Percentiles rank a stretch among this genome's conserved stretches.
These are phyloP conservation scores for Campoplex nolae DNA, from an alignment of 2,888 invertebrate species.

Conservation along the genomic window DNA sequence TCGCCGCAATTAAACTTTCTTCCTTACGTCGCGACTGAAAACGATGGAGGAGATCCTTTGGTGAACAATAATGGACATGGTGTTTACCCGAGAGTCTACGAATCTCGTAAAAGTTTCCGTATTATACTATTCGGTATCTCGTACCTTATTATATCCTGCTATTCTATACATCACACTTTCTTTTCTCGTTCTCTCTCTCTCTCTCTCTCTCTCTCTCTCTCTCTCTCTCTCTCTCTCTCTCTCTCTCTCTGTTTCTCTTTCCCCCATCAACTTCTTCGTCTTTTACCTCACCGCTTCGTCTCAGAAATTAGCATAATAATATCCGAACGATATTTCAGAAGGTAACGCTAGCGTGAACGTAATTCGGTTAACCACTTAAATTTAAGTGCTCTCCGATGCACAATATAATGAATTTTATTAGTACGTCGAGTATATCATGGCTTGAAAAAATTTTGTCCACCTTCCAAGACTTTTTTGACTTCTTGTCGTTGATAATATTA, in stretches of 20 bases:
- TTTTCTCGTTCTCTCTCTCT: background rate
- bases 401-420: constrained; percentile 77
- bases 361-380: constrained; percentile 78
- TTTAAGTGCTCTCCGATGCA: constrained; percentile 76
- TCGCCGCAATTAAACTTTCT: constrained; percentile 66
- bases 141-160: constrained; percentile 20
- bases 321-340: constrained; percentile 72
- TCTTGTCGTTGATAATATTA: background rate
- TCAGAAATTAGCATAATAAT: constrained; percentile 74
- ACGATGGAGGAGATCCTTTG: constrained; percentile 27
- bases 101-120: constrained; percentile 64
- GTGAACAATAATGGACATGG: constrained; percentile 61
- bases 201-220: background rate
- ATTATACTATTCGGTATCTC: constrained; percentile 4
- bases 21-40: constrained; percentile 1
- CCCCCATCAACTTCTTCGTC: background rate
- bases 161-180: constrained; percentile 3
- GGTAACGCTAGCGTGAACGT: constrained; percentile 66
- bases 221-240: background rate
- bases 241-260: background rate
- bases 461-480: constrained; percentile 15
- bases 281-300: constrained; percentile 29
- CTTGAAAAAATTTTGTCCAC: constrained; percentile 6
- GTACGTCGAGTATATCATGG: constrained; percentile 19
- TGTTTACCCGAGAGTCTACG: constrained; percentile 64